Base-by-base conservation (phyloP, 2,797 vertebrate genomes). In the Chrysocyon brachyurus region DNA sequence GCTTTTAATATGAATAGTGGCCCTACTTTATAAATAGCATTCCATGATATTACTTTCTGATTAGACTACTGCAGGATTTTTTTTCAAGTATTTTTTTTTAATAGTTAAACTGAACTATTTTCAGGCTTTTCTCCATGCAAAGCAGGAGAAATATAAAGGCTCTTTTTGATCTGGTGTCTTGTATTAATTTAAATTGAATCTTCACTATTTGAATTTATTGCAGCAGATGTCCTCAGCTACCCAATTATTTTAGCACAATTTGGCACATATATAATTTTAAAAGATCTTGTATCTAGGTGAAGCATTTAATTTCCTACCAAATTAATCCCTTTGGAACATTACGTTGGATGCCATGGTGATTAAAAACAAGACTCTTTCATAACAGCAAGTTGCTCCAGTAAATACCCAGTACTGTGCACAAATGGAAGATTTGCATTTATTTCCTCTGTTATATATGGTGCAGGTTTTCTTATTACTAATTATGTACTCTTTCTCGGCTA, bases 221-320 rank as follows among this genome's bases (percentile, higher is more conserved):
- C 92, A 98, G 93, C 54, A 96, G 70, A 98, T 97, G 70, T 98
- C 93, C 6, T 98, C 94, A 98, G 73, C 96, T 97, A 95, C 93
- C 72, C 90, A 98, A 97, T 98, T 98, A 98, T 97, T 98, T 98
- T 97, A 98, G 96, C 91, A 95, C 59, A 97, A 86, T 96, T 98
- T 98, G 95, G 91, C 95, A 97, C 63, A 94, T 93, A 96, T 1
- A 12, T 98, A 97, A 97, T 97, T 98, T 96, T 22, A 95, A 98
- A 98, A 98, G 87, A 96, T 52, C 57, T 96, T 94, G 75, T 93
- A 97, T 86, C 90, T 61, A 97, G 91, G 85, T 46, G 86, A 98
- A 98, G 3, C 86, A 97, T 87, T 96, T 97, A 97, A 98, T 96
- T 98, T 89, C 84, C 59, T 90, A 94, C 85, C 12, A 98, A 98